A percentile compares a stretch with the other conserved stretches of the same genome.
Conservation (phyloP, 2,888 invertebrate species). For the Lycia hirtaria region DNA sequence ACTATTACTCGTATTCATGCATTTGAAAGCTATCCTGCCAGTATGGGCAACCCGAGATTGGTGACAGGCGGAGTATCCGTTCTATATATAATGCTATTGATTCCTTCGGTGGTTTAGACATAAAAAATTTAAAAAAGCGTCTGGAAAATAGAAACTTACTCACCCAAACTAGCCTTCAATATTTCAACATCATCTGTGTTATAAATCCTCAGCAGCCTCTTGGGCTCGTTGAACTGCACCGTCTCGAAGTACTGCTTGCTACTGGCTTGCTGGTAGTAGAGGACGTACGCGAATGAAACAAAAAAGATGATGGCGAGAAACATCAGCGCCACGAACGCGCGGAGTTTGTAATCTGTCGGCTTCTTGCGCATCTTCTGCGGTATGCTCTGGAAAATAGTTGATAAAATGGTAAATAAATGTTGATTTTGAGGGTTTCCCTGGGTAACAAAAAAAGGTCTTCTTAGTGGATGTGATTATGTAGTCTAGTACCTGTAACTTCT, state of each 20-base stretch:
- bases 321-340: constrained; percentile 92
- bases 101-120: no score
- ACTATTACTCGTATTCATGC: no score
- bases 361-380: constrained; percentile 90
- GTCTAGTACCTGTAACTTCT: constrained; percentile 90
- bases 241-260: constrained; percentile 93
- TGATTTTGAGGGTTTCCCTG: no score
- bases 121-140: neutral
- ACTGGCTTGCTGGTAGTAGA: constrained; percentile 92
- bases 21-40: no score
- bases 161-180: constrained; percentile 87
- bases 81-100: no score
- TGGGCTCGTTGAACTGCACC: constrained; percentile 93
- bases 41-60: no score
- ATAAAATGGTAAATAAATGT: no score
- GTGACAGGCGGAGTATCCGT: no score
- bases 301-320: constrained; percentile 93
- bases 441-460: no score
- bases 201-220: constrained; percentile 89
- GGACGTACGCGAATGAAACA: constrained; percentile 92
- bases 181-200: constrained; percentile 90
- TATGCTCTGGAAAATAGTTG: constrained; percentile 86
- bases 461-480: no score
- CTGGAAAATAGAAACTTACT: neutral
- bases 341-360: constrained; percentile 91